phyloP scores from a whole-genome alignment of 2,797 vertebrate genomes.

The Bovichtus diacanthus region DNA sequence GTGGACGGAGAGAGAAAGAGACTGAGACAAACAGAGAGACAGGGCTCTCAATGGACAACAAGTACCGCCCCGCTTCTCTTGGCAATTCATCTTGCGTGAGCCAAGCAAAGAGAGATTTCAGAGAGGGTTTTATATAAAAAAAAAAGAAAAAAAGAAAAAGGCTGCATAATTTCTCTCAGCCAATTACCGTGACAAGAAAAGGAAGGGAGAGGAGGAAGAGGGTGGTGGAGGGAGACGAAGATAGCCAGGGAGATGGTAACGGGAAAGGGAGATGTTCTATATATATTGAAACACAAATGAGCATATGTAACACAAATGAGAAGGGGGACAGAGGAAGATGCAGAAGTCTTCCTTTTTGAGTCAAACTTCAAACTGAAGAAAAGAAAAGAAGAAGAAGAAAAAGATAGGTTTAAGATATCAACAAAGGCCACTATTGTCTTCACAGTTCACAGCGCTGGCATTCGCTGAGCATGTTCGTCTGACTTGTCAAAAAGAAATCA shows the following conservation, averaged over 20 bases:
- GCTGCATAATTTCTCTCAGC: slow-evolving; percentile 67
- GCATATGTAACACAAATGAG: background rate
- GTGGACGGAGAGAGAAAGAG: slow-evolving; percentile 5
- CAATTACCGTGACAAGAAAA: slow-evolving; percentile 72
- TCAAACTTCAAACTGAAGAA: background rate
- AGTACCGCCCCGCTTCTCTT: slow-evolving; percentile 58
- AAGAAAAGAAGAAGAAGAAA: no score
- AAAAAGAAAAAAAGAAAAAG: slow-evolving; percentile 69
- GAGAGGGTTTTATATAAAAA: no score
- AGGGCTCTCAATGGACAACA: slow-evolving; percentile 49
- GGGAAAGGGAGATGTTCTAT: background rate
- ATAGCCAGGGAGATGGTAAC: slow-evolving; percentile 17
- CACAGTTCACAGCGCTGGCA: background rate
- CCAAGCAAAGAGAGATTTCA: slow-evolving; percentile 61
- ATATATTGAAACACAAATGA: slow-evolving; percentile 29
- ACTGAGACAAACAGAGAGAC: slow-evolving; percentile 17
- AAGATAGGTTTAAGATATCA: background rate
- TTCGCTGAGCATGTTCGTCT: background rate
- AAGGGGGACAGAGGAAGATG: background rate
- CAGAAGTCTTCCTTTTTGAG: background rate
- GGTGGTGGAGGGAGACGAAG: background rate
- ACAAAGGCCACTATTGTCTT: background rate
- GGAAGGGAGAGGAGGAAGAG: background rate
- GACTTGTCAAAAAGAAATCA: slow-evolving; percentile 16
- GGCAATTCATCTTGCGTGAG: slow-evolving; percentile 72